These are phyloP conservation scores for Baronia brevicornis DNA, from an alignment of 2,888 invertebrate species.

Conservation along the genomic window DNA sequence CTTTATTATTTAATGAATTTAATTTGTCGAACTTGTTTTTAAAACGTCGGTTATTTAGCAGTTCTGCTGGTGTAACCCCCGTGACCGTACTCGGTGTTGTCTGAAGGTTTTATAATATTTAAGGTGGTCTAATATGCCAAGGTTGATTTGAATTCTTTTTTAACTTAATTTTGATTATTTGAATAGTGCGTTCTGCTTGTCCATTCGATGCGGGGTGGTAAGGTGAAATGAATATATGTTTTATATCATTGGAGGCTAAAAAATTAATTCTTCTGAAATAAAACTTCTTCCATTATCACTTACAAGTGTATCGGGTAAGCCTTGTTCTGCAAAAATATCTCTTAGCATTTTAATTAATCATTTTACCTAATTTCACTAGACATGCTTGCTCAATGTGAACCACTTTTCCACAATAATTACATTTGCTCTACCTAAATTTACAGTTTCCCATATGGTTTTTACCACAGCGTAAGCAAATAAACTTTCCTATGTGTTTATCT, in stretches of 20 bases:
- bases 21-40: too few relatives aligned
- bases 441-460: too few relatives aligned
- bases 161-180: constrained; percentile 20
- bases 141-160: constrained; percentile 9
- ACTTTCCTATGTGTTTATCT: too few relatives aligned
- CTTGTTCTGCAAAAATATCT: constrained; percentile 11
- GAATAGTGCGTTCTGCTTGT: constrained; percentile 18
- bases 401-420: too few relatives aligned
- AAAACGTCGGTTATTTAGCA: constrained; percentile 14
- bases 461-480: too few relatives aligned
- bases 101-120: constrained; percentile 15
- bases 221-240: constrained; percentile 15
- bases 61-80: constrained; percentile 18
- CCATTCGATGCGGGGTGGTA: constrained; percentile 20
- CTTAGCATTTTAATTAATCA: constrained; percentile 13
- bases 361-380: too few relatives aligned
- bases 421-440: too few relatives aligned
- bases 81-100: constrained; percentile 15
- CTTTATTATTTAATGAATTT: too few relatives aligned
- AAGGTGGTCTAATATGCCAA: constrained; percentile 15
- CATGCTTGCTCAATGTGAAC: too few relatives aligned
- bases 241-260: constrained; percentile 15
- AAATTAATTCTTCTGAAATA: constrained; percentile 18
- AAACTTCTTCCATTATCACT: constrained; percentile 13
- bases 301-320: constrained; percentile 14